phyloP scores from a whole-genome alignment of 2,113 vertebrate species.

The Gallinago media region DNA sequence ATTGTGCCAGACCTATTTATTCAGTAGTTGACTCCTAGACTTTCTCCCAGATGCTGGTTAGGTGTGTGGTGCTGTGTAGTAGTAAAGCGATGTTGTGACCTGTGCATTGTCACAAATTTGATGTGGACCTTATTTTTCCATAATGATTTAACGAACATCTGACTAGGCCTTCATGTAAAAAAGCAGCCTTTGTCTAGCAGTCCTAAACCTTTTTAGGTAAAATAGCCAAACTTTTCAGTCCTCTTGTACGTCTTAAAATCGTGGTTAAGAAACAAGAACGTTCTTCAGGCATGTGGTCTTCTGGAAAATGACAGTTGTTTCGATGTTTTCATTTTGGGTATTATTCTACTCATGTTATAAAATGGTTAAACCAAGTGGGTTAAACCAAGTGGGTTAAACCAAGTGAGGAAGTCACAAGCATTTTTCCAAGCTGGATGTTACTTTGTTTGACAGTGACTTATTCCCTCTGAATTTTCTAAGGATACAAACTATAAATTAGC shows the following conservation, averaged over 20 bases:
- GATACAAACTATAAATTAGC: background rate
- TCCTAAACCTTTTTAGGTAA: background rate
- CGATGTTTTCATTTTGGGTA: background rate
- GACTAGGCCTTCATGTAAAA: background rate
- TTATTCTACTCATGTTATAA: background rate
- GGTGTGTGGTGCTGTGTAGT: background rate
- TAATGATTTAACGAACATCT: background rate
- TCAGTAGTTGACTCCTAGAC: background rate
- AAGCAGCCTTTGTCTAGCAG: background rate
- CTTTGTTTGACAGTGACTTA: background rate
- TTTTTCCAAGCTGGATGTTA: background rate
- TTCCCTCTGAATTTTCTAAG: background rate
- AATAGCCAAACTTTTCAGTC: background rate
- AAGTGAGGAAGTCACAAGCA: accelerated
- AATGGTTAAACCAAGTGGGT: background rate
- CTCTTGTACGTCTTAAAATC: background rate
- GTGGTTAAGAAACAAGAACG: background rate
- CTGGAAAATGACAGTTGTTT: background rate
- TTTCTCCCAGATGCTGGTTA: background rate
- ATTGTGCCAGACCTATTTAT: background rate
- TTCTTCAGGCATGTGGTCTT: background rate
- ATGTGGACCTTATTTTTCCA: background rate
- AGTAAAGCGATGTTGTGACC: background rate
- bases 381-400: background rate
- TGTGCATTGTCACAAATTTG: background rate